These are phyloP conservation scores for Chaetorhynchus papuensis DNA, from an alignment of 2,113 vertebrate species.

Conservation along the genomic window DNA sequence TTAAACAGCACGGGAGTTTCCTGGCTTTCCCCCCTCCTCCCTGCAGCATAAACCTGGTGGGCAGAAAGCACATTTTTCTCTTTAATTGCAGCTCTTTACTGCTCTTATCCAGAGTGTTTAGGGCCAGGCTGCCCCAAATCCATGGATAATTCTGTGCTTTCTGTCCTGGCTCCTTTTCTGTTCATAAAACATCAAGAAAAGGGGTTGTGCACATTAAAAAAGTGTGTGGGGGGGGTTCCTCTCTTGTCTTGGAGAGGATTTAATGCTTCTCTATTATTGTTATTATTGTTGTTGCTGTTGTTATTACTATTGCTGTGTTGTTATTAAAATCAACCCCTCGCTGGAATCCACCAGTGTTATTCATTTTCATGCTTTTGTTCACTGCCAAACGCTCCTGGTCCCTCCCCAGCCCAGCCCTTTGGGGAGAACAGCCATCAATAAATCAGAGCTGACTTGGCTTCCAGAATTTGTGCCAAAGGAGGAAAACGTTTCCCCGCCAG, in stretches of 20 bases:
- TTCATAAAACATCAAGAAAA: not conserved
- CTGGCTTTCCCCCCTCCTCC: not conserved
- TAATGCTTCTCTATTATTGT: not conserved
- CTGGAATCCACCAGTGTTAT: not conserved
- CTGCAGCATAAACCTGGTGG: not conserved
- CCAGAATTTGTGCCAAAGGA: not conserved
- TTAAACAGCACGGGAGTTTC: not conserved
- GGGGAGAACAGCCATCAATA: not conserved
- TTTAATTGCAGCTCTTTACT: not conserved
- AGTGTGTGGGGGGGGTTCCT: accelerated
- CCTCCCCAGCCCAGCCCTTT: not conserved
- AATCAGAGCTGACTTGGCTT: not conserved
- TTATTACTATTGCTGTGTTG: not conserved
- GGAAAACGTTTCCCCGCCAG: not conserved
- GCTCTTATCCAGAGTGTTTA: not conserved
- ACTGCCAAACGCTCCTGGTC: not conserved
- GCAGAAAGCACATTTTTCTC: not conserved
- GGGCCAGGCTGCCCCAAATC: not conserved
- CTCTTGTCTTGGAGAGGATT: not conserved
- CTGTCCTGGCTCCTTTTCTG: not conserved
- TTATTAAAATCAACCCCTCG: not conserved
- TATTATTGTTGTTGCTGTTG: not conserved
- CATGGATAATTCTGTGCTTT: not conserved
- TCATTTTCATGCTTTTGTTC: not conserved
- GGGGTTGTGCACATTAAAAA: not conserved